These are phyloP conservation scores for Plagodis dolabraria DNA, from an alignment of 2,888 invertebrate genomes.

Conservation along the genomic window DNA sequence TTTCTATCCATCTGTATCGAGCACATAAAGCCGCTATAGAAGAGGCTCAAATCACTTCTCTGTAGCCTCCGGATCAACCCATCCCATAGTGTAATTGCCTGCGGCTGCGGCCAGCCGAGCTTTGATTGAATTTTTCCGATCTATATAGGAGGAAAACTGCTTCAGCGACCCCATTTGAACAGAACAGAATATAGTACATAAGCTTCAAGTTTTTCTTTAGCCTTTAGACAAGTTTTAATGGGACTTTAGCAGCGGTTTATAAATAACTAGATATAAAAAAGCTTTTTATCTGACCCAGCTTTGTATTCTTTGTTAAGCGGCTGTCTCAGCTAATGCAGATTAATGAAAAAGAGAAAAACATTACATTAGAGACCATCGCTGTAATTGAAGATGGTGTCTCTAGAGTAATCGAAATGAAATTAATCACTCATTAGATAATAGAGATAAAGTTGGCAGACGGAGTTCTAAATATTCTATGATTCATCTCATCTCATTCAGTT, in stretches of 20 bases:
- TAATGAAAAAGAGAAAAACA: constrained; percentile 11
- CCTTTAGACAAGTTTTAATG: background rate
- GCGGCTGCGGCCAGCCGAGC: constrained; percentile 18
- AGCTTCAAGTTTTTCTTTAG: background rate
- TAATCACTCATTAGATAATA: constrained; percentile 18
- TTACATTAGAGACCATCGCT: background rate
- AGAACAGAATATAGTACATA: background rate
- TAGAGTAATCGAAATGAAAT: constrained; percentile 11
- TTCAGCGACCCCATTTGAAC: constrained; percentile 8
- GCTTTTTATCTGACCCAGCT: background rate
- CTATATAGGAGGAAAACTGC: constrained; percentile 6
- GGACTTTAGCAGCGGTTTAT: background rate
- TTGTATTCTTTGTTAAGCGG: background rate
- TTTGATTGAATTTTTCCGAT: constrained; percentile 28
- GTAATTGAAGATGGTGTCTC: constrained; percentile 5
- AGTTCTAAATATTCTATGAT: constrained; percentile 11
- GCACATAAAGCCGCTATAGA: background rate
- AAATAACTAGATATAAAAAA: constrained; percentile 2
- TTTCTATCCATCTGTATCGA: background rate
- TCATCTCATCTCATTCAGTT: no score
- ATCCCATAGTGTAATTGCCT: constrained; percentile 13
- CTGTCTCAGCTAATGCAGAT: constrained; percentile 13
- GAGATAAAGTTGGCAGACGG: constrained; percentile 19
- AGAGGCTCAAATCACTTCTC: background rate
- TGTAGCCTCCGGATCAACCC: background rate